These are phyloP conservation scores for Spisula solida DNA, from an alignment of 2,888 invertebrate species.

Conservation along the genomic window DNA sequence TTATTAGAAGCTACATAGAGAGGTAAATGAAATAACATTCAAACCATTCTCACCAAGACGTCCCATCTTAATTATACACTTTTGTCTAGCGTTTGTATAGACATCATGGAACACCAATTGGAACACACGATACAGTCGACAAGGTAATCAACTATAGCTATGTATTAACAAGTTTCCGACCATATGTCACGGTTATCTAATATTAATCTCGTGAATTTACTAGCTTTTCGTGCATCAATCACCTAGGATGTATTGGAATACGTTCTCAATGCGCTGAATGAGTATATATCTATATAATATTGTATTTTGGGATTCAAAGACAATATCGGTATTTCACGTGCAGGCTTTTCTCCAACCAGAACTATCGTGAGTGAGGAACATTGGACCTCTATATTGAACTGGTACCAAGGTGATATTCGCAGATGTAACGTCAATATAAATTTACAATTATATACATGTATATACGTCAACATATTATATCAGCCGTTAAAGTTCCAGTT, in stretches of 20 bases:
- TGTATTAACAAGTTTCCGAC: background rate
- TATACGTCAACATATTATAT: too few species aligned
- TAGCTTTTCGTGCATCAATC: too few species aligned
- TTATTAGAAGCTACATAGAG: too few species aligned
- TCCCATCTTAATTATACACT: background rate
- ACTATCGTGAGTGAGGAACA: background rate
- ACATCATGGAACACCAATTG: background rate
- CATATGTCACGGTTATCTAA: background rate
- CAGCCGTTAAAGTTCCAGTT: too few species aligned
- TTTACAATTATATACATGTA: too few species aligned
- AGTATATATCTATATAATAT: background rate
- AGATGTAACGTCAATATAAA: too few species aligned
- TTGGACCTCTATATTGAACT: background rate
- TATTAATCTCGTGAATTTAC: background rate
- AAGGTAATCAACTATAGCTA: background rate
- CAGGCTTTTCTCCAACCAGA: background rate
- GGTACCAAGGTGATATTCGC: too few species aligned
- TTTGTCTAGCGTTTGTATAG: background rate
- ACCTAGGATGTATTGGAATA: background rate
- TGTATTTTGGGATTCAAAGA: background rate
- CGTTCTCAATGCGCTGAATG: background rate
- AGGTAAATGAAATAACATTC: background rate
- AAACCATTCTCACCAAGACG: background rate
- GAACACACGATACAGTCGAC: background rate
- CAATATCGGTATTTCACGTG: background rate